Evolutionary conservation across 1,140 invertebrate species (phyloP), one percentile per base, ranked within the genome.

Genomic region (Drosophila pectinifera): DNA sequence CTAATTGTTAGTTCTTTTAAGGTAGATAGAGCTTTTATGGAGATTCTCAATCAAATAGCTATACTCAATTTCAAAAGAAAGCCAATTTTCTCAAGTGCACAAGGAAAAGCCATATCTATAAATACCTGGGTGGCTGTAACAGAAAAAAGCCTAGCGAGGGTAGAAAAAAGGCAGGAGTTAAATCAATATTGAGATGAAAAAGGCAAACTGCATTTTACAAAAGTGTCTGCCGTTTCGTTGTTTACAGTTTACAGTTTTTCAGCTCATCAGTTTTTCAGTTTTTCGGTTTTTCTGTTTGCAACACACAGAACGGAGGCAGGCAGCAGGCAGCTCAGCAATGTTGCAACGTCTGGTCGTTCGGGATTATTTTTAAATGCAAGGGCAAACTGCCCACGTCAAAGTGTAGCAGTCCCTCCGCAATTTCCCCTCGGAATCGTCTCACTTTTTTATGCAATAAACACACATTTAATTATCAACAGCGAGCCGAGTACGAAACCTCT

Each of bases 361-460:
- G 67, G 75, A 79, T 86, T 85, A 85, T 85, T 85, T 85, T 86
- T 85, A 86, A 86, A 86, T 62, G 78, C 81, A 85, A 85, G 81
- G 81, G 78, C 81, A 81, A 77, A 62, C 78, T 85, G 82, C 81
- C 81, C 68, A 85, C 72, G 72, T 70, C 45, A 36, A 55, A 51
- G 69, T 42, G 42, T 41, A 57, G 28, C 22, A 22, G 22, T 22
- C 39, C 51, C 58, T 42, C 43, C 20, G 16, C 42, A 42, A 54
- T 54, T 64, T 45, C 53, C 18, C 36, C n/a, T 7, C 36, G 31
- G 10, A 18, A 13, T 18, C 11, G 18, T 11, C 53, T 28, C 31
- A 14, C 38, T 46, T 58, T 36, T 58, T 49, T 36, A 63, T 80
- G 81, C 81, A 83, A 72, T 80, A 67, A 84, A 73, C 81, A 84